Evolutionary conservation across 1,140 invertebrate species (phyloP).

Genomic region (Drosophila kurseongensis): DNA sequence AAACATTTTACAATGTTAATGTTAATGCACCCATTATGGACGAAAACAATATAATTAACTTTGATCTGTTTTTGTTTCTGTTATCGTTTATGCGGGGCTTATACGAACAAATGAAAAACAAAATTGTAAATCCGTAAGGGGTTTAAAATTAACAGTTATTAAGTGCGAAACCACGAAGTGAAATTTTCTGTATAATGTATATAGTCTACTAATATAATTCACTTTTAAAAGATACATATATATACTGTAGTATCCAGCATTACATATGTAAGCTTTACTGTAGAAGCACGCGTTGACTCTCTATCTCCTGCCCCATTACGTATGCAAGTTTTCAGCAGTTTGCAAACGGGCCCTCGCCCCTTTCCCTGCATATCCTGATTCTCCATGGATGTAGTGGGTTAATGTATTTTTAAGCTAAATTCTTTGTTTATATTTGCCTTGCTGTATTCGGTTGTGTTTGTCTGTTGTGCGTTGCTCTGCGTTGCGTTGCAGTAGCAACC

Average conservation of each 20-base stretch:
- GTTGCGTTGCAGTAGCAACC: slow-evolving; percentile 36
- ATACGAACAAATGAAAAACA: no score
- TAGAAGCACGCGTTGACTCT: slow-evolving; percentile 14
- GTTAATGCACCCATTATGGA: no score
- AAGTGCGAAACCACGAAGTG: no score
- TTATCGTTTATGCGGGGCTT: no score
- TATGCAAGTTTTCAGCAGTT: slow-evolving; percentile 68
- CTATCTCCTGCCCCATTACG: slow-evolving; percentile 43
- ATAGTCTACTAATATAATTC: no score
- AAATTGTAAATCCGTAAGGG: no score
- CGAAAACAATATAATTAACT: no score
- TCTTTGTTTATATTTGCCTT: slow-evolving; percentile 80
- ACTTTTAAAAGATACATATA: no score
- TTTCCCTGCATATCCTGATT: slow-evolving; percentile 2
- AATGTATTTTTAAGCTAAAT: slow-evolving; percentile 84
- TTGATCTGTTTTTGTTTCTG: no score
- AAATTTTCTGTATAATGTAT: no score
- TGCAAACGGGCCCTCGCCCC: neutral
- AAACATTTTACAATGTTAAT: no score
- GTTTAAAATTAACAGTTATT: no score
- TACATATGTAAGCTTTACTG: slow-evolving; percentile 15
- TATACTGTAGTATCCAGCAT: neutral
- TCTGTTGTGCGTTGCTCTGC: slow-evolving; percentile 52
- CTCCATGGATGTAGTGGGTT: slow-evolving; percentile 56
- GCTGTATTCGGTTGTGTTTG: slow-evolving; percentile 66